phyloP scores from a whole-genome alignment of 2,888 invertebrate genomes.

The Eupithecia dodoneata region DNA sequence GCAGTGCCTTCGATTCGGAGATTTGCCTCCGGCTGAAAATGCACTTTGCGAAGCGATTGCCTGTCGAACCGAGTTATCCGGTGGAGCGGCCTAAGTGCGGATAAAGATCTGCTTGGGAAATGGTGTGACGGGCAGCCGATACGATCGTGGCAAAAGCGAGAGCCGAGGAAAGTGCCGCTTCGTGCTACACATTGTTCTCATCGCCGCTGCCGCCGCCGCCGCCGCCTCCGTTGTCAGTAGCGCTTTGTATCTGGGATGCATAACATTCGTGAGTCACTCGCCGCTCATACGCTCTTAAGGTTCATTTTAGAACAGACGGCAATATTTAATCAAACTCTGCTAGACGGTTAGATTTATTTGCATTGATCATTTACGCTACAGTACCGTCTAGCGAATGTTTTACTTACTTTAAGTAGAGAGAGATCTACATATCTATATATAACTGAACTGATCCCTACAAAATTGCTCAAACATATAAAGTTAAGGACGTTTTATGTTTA shows the following conservation, averaged over 20 bases:
- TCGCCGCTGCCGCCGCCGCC: constrained; percentile 28
- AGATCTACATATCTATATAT: neutral
- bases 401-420: neutral
- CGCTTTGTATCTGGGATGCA: constrained; percentile 39
- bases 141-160: constrained; percentile 57
- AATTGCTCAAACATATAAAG: neutral
- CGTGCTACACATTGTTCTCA: constrained; percentile 53
- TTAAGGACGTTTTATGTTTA: neutral
- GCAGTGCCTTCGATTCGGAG: constrained; percentile 61
- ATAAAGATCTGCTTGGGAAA: constrained; percentile 66
- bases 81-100: constrained; percentile 66
- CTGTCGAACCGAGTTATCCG: constrained; percentile 77
- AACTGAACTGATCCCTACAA: neutral
- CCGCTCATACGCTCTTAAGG: constrained; percentile 23
- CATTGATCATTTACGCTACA: constrained; percentile 19
- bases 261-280: constrained; percentile 47
- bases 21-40: constrained; percentile 78
- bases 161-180: constrained; percentile 51
- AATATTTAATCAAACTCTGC: constrained; percentile 23
- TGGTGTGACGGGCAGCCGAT: constrained; percentile 56
- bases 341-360: constrained; percentile 22
- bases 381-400: constrained; percentile 10
- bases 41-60: constrained; percentile 80
- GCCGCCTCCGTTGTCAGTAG: constrained; percentile 31
- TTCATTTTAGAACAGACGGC: constrained; percentile 6